A percentile compares a stretch with the other conserved stretches of the same genome.
Conservation (phyloP, 2,797 vertebrate genomes). For the Spheniscus humboldti region DNA sequence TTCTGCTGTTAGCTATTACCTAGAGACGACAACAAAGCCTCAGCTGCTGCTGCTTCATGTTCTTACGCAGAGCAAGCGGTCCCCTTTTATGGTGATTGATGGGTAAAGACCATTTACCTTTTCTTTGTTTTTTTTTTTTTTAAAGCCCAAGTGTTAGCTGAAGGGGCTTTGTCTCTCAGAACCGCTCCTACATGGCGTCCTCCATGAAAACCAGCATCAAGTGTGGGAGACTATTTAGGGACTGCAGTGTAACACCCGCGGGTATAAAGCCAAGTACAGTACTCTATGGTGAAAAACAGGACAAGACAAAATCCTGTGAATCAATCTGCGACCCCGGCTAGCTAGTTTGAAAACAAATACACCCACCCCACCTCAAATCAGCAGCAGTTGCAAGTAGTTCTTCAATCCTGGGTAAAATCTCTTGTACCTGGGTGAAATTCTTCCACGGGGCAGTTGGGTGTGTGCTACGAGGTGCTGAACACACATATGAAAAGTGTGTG, state of each 20-base stretch:
- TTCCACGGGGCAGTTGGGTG: background rate
- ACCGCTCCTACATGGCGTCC: background rate
- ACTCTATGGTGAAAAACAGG: background rate
- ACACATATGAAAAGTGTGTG: fast-evolving
- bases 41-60: background rate
- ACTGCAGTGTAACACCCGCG: background rate
- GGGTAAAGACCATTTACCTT: background rate
- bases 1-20: background rate
- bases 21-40: background rate
- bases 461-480: background rate
- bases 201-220: background rate
- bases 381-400: background rate
- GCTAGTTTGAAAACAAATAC: background rate
- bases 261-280: fast-evolving
- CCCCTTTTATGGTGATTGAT: background rate
- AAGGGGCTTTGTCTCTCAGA: background rate
- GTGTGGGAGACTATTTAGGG: background rate
- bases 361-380: no score
- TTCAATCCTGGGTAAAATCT: background rate
- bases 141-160: background rate
- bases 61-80: background rate
- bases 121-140: no score
- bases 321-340: background rate
- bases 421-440: background rate
- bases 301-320: background rate